Base-by-base conservation (phyloP, 2,113 vertebrate genomes). In the Lophura nycthemera region DNA sequence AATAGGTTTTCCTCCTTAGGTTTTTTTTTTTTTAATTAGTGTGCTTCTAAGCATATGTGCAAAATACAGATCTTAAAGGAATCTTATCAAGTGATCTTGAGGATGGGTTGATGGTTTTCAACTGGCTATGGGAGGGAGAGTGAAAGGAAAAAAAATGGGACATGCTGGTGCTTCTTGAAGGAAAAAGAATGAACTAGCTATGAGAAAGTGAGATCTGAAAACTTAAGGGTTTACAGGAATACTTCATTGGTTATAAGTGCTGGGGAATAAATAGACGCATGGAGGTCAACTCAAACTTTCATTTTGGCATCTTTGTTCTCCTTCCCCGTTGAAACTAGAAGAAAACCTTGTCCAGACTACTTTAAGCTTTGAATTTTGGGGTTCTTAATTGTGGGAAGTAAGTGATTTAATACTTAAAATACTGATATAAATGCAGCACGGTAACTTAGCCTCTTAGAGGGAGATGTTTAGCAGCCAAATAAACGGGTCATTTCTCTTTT, bases 181-280 rank as follows among this genome's bases (percentile, higher is more conserved):
- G 56, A 60, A 47, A 25, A 47, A 14, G 60, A 73, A 32, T 50
- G 4, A 73, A 22, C 3, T 27, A 74, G 36, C 17, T 40, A 20
- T 52, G n/a, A 84, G n/a, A 27, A 30, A 29, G 16, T 54, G 67
- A 65, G 50, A 88, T 61, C 22, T 71, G 34, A 43, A 79, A 65
- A 60, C 25, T 16, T 54, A 59, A 34, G n/a, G 16, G 18, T 25
- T 34, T 66, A 70, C 43, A 38, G 25, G 48, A 64, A 48, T 19
- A 19, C n/a, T 65, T 60, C 38, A 8, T 40, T 36, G 17, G 21
- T 73, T 75, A 15, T 65, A 43, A 3, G 2, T 22, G 4, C 30
- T 38, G 22, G 18, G 18, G 18, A 29, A 30, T 71, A 61, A 84
- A 54, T 25, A 48, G 25, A 10, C 1, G 0, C 1, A 0, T 13